Evolutionary conservation across 2,888 invertebrate genomes (phyloP), one percentile per base, ranked within the genome.

Genomic region (Clepsis dumicolana): DNA sequence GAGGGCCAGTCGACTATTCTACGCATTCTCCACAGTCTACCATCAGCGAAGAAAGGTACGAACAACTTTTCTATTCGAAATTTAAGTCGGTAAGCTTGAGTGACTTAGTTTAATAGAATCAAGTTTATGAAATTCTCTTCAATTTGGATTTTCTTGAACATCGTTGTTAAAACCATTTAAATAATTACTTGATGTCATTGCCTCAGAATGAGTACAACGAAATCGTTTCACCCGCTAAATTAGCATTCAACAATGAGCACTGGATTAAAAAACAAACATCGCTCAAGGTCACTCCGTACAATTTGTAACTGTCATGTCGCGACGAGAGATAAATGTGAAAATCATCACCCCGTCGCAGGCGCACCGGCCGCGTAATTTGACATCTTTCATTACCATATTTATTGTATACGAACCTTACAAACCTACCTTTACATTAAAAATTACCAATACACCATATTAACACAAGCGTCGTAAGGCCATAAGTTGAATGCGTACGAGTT

Each of bases 351-450:
- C 89, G 74, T 85, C 82, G 83, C 77, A 82, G 73, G 83, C 77
- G 83, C 82, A 85, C 86, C 82, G 72, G 85, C 85, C 80, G 82
- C 83, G 88, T 91, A 90, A 91, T 91, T 91, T 92, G 91, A 91
- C 91, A 91, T 91, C 90, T 91, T 90, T 89, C 91, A 92, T 91
- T 92, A 91, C 90, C 91, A 92, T 92, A 91, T 90, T 90, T 91
- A 91, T 92, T 90, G 87, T 89, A 76, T 79, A 84, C 78, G 78
- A 75, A 73, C 60, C 73, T 66, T 74, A 64, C 70, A 70, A 67
- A 74, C 24, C 64, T 50, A 69, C 29, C 32, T 70, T 65, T 69
- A 29, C 65, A 64, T 32, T 57, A 57, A 21, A 38, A 78, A 78
- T 65, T 59, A 60, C 38, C 63, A 70, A 71, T 41, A 32, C 38